phyloP scores from a whole-genome alignment of 2,113 vertebrate genomes.

The Clarias gariepinus region DNA sequence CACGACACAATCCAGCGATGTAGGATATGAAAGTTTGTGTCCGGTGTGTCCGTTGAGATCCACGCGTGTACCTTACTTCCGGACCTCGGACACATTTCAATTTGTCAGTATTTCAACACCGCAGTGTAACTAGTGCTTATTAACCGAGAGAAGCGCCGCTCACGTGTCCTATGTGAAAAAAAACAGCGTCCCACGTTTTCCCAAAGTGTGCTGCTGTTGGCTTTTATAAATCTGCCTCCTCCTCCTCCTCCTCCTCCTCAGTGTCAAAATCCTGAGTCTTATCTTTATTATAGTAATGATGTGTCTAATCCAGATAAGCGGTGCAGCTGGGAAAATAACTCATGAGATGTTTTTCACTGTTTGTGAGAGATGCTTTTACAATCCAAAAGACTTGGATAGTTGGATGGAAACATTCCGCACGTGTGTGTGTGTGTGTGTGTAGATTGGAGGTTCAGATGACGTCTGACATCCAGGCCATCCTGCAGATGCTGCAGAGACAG shows the following conservation, averaged over 20 bases:
- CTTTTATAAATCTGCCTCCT: not conserved
- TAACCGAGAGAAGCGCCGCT: not conserved
- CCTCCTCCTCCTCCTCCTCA: not conserved
- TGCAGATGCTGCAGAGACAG: constrained; percentile 93
- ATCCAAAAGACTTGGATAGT: not conserved
- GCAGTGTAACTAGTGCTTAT: not conserved
- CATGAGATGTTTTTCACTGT: not conserved
- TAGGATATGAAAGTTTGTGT: not conserved
- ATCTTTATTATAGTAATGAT: not conserved
- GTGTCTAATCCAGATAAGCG: not conserved
- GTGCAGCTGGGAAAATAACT: not conserved
- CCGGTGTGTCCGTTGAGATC: not conserved
- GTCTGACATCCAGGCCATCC: constrained; percentile 90
- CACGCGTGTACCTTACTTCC: not conserved
- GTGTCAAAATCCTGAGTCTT: not conserved
- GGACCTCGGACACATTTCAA: not conserved
- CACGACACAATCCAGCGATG: not conserved
- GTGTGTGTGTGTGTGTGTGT: constrained; percentile 11
- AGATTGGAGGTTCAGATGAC: constrained; percentile 98
- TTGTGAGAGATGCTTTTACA: not conserved
- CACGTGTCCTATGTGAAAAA: not conserved
- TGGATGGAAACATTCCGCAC: not conserved
- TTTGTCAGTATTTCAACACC: not conserved
- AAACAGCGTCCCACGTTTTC: not conserved
- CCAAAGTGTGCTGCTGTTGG: not conserved